A percentile compares a stretch with the other conserved stretches of the same genome.
Evolutionary conservation across 2,797 vertebrate species (phyloP).

Genomic region (Vespertilio murinus): DNA sequence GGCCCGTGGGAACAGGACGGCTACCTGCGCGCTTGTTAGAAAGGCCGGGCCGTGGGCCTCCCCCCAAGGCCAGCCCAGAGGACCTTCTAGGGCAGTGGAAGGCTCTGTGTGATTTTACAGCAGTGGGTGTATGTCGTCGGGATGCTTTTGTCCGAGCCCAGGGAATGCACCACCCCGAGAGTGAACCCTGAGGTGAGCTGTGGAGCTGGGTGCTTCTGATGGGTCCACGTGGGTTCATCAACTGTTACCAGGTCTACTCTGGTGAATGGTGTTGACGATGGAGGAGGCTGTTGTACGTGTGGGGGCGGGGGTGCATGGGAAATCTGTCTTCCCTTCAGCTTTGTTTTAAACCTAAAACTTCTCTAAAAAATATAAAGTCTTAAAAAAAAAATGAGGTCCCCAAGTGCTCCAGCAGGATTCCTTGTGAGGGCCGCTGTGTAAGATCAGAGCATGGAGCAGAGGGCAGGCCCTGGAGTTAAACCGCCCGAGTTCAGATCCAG

Average conservation of each 20-base stretch:
- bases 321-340: not conserved
- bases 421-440: not conserved
- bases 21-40: not conserved
- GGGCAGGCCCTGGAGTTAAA: not conserved
- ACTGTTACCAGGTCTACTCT: rapidly evolving
- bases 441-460: rapidly evolving
- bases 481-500: not conserved
- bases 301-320: not conserved
- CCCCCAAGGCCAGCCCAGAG: rapidly evolving
- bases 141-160: not conserved
- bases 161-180: not conserved
- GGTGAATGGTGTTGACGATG: not conserved
- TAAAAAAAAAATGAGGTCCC: not conserved
- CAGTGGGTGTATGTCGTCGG: too few species aligned
- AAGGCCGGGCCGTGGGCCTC: not conserved
- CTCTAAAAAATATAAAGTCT: not conserved
- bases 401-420: not conserved
- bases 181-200: not conserved
- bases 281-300: not conserved
- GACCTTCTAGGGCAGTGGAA: not conserved
- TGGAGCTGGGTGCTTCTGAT: too few species aligned
- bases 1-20: not conserved
- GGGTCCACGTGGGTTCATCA: rapidly evolving
- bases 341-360: not conserved
- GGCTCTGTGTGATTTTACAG: not conserved